A percentile compares a stretch with the other conserved stretches of the same genome.
phyloP scores from a whole-genome alignment of 2,888 invertebrate species.

The Dasypogon diadema region DNA sequence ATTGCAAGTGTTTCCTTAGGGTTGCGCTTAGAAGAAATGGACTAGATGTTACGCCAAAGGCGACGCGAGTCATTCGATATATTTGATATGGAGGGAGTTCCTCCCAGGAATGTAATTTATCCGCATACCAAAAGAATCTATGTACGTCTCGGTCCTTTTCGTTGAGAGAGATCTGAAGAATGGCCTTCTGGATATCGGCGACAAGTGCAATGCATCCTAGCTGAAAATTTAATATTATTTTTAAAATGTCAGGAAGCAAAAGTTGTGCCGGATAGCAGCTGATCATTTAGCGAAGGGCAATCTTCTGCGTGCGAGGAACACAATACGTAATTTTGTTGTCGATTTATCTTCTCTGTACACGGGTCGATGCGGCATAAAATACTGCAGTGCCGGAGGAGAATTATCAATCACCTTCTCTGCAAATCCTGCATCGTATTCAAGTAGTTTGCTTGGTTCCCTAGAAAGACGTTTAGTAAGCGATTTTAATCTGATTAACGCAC shows the following conservation, averaged over 20 bases:
- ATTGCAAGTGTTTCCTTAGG: not conserved
- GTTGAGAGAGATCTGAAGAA: slow-evolving; percentile 54
- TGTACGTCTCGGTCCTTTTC: slow-evolving; percentile 56
- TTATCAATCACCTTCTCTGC: slow-evolving; percentile 11
- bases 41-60: slow-evolving; percentile 16
- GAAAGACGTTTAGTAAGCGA: slow-evolving; percentile 34
- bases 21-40: slow-evolving; percentile 1
- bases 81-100: slow-evolving; percentile 36
- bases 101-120: slow-evolving; percentile 18
- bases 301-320: slow-evolving; percentile 52
- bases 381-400: not conserved
- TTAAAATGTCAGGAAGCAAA: slow-evolving; percentile 57
- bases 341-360: slow-evolving; percentile 50
- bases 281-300: slow-evolving; percentile 58
- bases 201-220: slow-evolving; percentile 53
- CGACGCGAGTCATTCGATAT: slow-evolving; percentile 52
- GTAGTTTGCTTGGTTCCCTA: slow-evolving; percentile 35
- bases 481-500: slow-evolving; percentile 49
- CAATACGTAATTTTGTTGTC: slow-evolving; percentile 52
- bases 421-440: slow-evolving; percentile 49
- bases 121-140: slow-evolving; percentile 56
- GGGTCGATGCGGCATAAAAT: slow-evolving; percentile 51
- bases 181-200: slow-evolving; percentile 55
- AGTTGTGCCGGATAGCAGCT: slow-evolving; percentile 58
- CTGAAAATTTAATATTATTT: slow-evolving; percentile 52